Base-by-base conservation (phyloP, 1,140 invertebrate genomes). In the Calliphora vicina region DNA sequence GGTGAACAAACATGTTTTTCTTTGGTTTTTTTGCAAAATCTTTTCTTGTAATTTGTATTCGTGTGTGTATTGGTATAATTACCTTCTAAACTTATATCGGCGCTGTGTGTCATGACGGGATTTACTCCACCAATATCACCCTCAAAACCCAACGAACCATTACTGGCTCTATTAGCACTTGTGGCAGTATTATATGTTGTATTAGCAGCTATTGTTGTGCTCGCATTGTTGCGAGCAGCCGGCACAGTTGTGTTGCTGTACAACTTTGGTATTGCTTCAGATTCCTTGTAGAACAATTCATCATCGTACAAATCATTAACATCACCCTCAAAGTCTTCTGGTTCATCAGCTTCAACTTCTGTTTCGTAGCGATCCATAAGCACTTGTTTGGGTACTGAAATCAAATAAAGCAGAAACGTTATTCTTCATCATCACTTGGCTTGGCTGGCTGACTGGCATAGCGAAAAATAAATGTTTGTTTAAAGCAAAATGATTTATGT, bases 351-450 rank as follows among this genome's bases (percentile, higher is more conserved):
- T 88, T 96, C 94, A n/a, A 93, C 89, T 35, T 93, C 91, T 29
- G 94, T 94, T 87, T 96, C 95, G 88, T 95, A 96, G 85, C 94
- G 92, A 84, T 96, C 95, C 85, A 94, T 95, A 9, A 98, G 91
- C 42, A 97, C 96, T 90, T 94, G 94, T 83, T 96, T 93, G 35
- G 96, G 96, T 81, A 97, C 97, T 84, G 50, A 76, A 57, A 80
- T 73, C 43, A 80, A 45, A 83, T 43, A n/a, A 67, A 73, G 9
- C n/a, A 74, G 73, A 82, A 82, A 76, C 9, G 42, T n/a, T 50
- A n/a, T n/a, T 43, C 15, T 67, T 67, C n/a, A 23, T 67, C 61
- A 67, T 10, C 61, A 25, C 23, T 67, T 67, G 20, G n/a, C 26
- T 73, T 76, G 20, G 15, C 6, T 57, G 17, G 50, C 15, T 35